Base-by-base conservation (phyloP, 2,888 invertebrate genomes). In the Drosophila tanythrix region DNA sequence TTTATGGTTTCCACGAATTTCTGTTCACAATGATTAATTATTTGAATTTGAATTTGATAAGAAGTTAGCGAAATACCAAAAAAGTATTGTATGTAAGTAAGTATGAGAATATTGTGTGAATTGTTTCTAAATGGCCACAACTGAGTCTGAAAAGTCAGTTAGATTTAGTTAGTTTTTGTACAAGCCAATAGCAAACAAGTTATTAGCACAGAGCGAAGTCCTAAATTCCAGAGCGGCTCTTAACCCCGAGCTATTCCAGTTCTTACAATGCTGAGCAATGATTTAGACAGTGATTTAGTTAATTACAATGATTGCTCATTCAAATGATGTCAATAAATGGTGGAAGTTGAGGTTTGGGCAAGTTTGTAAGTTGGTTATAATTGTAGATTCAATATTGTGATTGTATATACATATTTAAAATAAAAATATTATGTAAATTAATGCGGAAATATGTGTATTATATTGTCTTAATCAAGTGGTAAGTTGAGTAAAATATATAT, bases 191-290 rank as follows among this genome's bases (percentile, higher is more conserved):
- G 46, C 40, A 70, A 76, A 59, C 59, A 62, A 75, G 61, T 65
- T 80, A 50, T 63, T 75, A 62, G 59, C 55, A 59, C 36, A 50
- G 48, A 65, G 46, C 71, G 53, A 36, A 31, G 61, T 69, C 69
- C 63, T 68, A 51, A 80, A 77, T 80, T 65, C 76, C 76, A 70
- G 48, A 56, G 62, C 65, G 80, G 48, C 18, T 65, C 29, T 80
- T 77, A 65, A 76, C 80, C 76, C 52, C 62, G 27, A 40, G 58
- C 50, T 61, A 35, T 38, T 18, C 48, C 13, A 11, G 53, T 56
- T 76, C 50, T n/a, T 31, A 33, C 55, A 63, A 43, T 18, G 27
- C 48, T 31, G 27, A 33, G 29, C 59, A 57, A 63, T 70, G 65
- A 76, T 77, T 62, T 51, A 56, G 61, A 51, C 48, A 66, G 31